Evolutionary conservation across 1,140 invertebrate genomes (phyloP).

Genomic region (Neuroterus valhalla): DNA sequence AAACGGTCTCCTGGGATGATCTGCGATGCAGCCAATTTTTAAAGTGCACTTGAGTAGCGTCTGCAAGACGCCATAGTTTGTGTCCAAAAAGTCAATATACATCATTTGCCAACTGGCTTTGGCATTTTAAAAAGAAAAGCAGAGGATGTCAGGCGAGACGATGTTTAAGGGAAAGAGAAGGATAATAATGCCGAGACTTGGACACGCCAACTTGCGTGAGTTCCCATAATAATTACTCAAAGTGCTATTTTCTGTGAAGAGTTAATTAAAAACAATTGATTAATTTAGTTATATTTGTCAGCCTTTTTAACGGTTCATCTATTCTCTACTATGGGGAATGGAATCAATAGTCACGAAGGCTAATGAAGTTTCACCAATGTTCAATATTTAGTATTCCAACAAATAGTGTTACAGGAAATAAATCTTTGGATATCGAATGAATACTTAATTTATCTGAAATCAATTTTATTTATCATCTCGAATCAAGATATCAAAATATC

Average conservation of each 20-base stretch:
- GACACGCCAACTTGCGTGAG: slow-evolving; percentile 68
- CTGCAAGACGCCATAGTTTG: slow-evolving; percentile 11
- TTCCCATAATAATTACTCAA: slow-evolving; percentile 63
- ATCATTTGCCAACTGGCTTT: slow-evolving; percentile 56
- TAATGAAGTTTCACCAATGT: slow-evolving; percentile 31
- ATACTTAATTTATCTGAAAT: no score
- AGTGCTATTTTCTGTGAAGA: slow-evolving; percentile 40
- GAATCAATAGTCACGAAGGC: slow-evolving; percentile 9
- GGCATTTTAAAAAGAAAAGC: slow-evolving; percentile 49
- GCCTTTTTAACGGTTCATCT: slow-evolving; percentile 54
- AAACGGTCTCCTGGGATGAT: background rate
- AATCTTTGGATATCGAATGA: no score
- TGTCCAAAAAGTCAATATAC: slow-evolving; percentile 65
- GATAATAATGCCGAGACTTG: slow-evolving; percentile 48
- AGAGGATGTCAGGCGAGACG: slow-evolving; percentile 48
- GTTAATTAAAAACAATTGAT: slow-evolving; percentile 69
- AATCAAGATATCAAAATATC: no score
- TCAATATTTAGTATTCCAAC: background rate
- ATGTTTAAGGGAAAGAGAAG: slow-evolving; percentile 42
- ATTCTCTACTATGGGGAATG: background rate
- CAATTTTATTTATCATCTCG: no score
- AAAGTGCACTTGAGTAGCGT: slow-evolving; percentile 32
- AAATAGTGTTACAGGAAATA: no score
- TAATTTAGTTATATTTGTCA: slow-evolving; percentile 69
- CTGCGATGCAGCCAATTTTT: slow-evolving; percentile 36